Base-by-base conservation (phyloP, 2,797 vertebrate species). In the Meriones psammophilus region DNA sequence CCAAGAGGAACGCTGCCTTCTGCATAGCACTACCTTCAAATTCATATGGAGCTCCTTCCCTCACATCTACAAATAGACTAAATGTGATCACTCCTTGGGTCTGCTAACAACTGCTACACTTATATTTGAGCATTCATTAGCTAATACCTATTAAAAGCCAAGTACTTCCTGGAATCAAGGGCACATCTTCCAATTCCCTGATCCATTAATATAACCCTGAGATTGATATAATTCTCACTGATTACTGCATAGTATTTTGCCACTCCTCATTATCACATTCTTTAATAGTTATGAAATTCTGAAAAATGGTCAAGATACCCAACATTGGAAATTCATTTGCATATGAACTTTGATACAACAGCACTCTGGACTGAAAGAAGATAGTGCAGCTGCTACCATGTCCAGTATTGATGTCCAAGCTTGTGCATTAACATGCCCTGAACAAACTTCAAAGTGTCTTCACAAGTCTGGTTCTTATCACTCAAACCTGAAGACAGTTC, bases 181-280 rank as follows among this genome's bases (percentile, higher is more conserved):
- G 46, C 50, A 89, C 4, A 17, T 83, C 24, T 28, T 69, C 8
- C 12, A 68, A 9, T 69, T 93, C 79, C n/a, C 92, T 76, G 33
- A 46, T 36, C 8, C 56, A 54, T 74, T 83, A 74, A 36, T 8
- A 58, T 46, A 26, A 81, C 8, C 24, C 36, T 87, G 36, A 87
- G 22, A 46, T 60, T 85, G 50, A 96, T 95, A 84, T 42, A 91
- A 88, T 66, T 66, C 69, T 83, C 14, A 76, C 36, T 91, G 60
- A 15, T 89, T 93, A 76, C 18, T 33, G 86, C 3, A 50, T 36
- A 8, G 56, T 76, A 26, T 69, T 95, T 94, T 81, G 33, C 33
- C 50, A 74, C 30, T 3, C 36, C 91, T 36, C 26, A 54, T 88
- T 46, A 73, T 88, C n/a, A 62, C 10, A 60, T 39, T 4, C 28